Base-by-base conservation (phyloP, 2,888 invertebrate genomes). In the Heliconius aoede region DNA sequence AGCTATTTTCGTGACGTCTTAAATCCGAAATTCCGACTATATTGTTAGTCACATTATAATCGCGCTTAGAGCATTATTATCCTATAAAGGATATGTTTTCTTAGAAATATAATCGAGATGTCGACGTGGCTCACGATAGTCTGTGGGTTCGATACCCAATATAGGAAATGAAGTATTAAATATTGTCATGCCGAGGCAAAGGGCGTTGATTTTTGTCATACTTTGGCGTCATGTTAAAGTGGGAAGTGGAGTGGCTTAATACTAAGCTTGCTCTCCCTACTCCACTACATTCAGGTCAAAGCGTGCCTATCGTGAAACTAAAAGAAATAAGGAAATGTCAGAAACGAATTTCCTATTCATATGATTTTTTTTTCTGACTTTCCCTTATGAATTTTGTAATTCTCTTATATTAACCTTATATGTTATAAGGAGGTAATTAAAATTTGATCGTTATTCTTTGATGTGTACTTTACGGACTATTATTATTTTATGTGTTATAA, bases 11-110 rank as follows among this genome's bases (percentile, higher is more conserved):
- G 15, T 51, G 30, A 30, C 51, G 30, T 55, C 30, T 51, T 51
- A 28, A 46, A 69, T 51, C 30, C 51, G 11, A 51, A 51, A 30
- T 68, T 68, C 30, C 68, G 5, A 51, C n/a, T 51, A n/a, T 21
- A 51, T n/a, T 51, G 68, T n/a, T n/a, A n/a, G n/a, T n/a, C n/a
- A 68, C 64, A 21, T 51, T n/a, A 30, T 69, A 69, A 51, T 69
- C 30, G 68, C 30, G n/a, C 30, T 11, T 13, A 11, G 21, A 51
- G 30, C 13, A 15, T n/a, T 69, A 28, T 69, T 30, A 30, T 69
- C 68, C n/a, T 55, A n/a, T 30, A 11, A 69, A 30, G 30, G n/a
- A 69, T 69, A 64, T 13, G 26, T 51, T 68, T 68, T n/a, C 30
- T 28, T 7, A 46, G 28, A 30, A 51, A 68, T n/a, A 69, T 7